Conservation (phyloP, 2,113 vertebrate species). For the Eira barbara region DNA sequence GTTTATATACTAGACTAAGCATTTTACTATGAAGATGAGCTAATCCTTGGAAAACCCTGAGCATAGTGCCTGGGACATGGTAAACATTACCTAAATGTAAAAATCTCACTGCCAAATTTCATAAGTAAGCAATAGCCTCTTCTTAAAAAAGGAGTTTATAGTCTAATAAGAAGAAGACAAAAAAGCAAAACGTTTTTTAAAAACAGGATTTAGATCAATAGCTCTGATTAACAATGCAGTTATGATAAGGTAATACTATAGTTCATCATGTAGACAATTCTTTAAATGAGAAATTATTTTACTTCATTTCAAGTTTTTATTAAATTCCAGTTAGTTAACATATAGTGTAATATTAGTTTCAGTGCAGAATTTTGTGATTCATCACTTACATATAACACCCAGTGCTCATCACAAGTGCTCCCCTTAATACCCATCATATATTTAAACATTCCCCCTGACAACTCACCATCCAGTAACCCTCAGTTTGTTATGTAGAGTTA, state of each 20-base stretch:
- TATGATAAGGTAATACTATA: background rate
- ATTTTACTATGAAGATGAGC: background rate
- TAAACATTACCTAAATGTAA: background rate
- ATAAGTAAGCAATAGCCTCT: background rate
- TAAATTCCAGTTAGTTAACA: too few relatives aligned
- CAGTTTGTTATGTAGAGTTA: background rate
- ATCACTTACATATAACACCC: too few relatives aligned
- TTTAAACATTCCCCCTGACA: background rate
- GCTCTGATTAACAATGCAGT: background rate
- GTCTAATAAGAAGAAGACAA: background rate
- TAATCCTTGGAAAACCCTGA: background rate
- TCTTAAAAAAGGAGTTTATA: background rate
- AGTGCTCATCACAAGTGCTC: too few relatives aligned
- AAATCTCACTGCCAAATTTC: background rate
- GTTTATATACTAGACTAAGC: background rate
- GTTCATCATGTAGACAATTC: background rate
- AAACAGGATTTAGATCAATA: background rate
- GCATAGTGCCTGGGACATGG: background rate
- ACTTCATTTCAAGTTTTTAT: too few relatives aligned
- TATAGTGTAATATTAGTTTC: too few relatives aligned
- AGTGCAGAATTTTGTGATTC: too few relatives aligned
- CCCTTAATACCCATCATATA: background rate
- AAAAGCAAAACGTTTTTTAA: background rate
- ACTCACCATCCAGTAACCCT: background rate
- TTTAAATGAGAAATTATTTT: background rate